phyloP scores from a whole-genome alignment of 2,797 vertebrate genomes.

The Chloroceryle amazona region DNA sequence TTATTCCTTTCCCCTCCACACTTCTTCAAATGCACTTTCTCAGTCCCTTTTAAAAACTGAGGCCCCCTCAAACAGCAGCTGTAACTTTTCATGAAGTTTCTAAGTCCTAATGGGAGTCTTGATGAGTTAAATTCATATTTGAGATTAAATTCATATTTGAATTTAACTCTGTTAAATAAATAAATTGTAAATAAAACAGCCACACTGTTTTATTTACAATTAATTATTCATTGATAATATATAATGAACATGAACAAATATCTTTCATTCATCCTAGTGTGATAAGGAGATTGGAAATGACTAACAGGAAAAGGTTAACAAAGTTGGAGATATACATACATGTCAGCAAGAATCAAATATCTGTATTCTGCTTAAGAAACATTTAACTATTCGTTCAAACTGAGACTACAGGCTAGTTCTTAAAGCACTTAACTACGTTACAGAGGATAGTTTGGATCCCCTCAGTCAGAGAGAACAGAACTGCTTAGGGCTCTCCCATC shows the following conservation, averaged over 20 bases:
- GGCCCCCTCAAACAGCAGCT: neutral
- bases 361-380: neutral
- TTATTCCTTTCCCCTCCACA: neutral
- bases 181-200: too few relatives aligned
- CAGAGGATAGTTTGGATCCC: neutral
- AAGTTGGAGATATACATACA: neutral
- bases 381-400: neutral
- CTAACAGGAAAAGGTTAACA: neutral
- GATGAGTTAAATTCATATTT: neutral
- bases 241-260: neutral
- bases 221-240: neutral
- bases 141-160: too few relatives aligned
- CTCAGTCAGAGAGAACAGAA: neutral
- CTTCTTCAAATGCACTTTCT: neutral
- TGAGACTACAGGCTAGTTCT: neutral
- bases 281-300: neutral
- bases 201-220: neutral
- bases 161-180: too few relatives aligned
- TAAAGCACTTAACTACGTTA: neutral
- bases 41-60: neutral
- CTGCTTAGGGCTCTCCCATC: neutral
- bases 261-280: neutral
- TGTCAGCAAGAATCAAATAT: neutral
- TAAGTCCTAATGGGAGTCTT: neutral
- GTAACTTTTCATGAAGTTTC: neutral